Base-by-base conservation (phyloP, 1,140 invertebrate species). In the Holotrichia oblita region DNA sequence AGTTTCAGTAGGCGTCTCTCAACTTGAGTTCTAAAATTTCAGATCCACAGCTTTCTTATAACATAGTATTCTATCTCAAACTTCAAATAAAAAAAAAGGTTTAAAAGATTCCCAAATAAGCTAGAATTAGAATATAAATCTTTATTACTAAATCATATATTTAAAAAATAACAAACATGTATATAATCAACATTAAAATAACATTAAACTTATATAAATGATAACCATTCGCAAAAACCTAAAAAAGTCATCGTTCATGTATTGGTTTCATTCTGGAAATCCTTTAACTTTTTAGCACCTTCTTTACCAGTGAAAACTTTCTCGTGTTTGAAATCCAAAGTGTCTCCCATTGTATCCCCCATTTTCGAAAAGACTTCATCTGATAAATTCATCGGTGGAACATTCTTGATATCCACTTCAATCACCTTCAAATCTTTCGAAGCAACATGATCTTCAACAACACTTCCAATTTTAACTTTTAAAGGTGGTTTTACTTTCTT, bases 351-450 rank as follows among this genome's bases (percentile, higher is more conserved):
- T 9, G 80, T 24, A 78, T 89, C 88, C 20, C 88, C 88, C 75
- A 83, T 77, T 74, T 85, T 83, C 76, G 87, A 86, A 77, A 85
- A 88, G 6, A 85, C 87, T 74, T 78, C 81, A 80, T 89, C 88
- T 22, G 88, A 87, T 78, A 89, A 42, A 81, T 89, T 89, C 27
- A 82, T 79, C 0, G 84, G 78, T n/a, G 78, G 78, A 20, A 85
- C 83, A 40, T 87, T 81, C 73, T 80, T 83, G 20, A 86, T 77
- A 0, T 87, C 87, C 14, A 86, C 87, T 80, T 87, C 79, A 22
- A 85, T 81, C 6, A 89, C 48, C 59, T 88, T 81, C 17, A 86
- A 76, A 0, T 85, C 82, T 40, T 86, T 81, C 3, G 81, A 20
- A 9, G 86, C 84, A 6, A 85, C 76, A 24, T 76, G 77, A 81